phyloP scores from a whole-genome alignment of 1,140 invertebrate genomes.

The Achroia grisella region DNA sequence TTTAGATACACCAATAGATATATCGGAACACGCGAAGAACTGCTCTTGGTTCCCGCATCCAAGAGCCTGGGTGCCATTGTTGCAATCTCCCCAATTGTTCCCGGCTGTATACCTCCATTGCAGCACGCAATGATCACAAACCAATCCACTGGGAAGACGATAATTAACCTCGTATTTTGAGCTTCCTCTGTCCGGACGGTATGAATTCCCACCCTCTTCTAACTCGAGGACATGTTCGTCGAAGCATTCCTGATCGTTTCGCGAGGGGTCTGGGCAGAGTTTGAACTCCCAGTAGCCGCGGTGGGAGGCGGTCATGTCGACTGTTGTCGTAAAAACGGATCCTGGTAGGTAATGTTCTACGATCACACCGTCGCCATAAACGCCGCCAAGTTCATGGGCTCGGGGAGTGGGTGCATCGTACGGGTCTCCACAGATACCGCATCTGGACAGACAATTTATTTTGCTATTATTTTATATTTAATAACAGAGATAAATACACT shows the following conservation, averaged over 20 bases:
- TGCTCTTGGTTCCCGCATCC: conserved; percentile 90
- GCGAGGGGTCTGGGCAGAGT: conserved; percentile 77
- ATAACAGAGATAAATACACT: too few relatives aligned
- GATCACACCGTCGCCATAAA: conserved; percentile 84
- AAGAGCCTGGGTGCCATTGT: conserved; percentile 78
- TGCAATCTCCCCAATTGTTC: conserved; percentile 85
- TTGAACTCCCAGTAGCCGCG: conserved; percentile 91
- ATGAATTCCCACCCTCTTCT: conserved; percentile 70
- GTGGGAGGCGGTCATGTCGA: conserved; percentile 86
- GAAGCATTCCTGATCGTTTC: conserved; percentile 82
- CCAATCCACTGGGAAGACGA: conserved; percentile 77
- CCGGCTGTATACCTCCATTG: conserved; percentile 88
- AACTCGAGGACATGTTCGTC: conserved; percentile 80
- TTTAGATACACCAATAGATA: conserved; percentile 75
- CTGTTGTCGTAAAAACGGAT: conserved; percentile 78
- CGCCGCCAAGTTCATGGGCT: conserved; percentile 87
- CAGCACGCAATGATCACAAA: conserved; percentile 85
- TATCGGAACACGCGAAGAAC: conserved; percentile 89
- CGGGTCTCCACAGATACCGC: conserved; percentile 90
- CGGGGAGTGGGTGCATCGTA: conserved; percentile 82
- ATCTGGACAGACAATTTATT: conserved; percentile 22
- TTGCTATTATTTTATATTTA: too few relatives aligned
- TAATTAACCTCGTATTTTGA: conserved; percentile 82
- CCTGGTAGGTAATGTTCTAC: conserved; percentile 81
- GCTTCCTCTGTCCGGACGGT: conserved; percentile 83